Conservation (phyloP, 2,797 vertebrate species). For the Alca torda region DNA sequence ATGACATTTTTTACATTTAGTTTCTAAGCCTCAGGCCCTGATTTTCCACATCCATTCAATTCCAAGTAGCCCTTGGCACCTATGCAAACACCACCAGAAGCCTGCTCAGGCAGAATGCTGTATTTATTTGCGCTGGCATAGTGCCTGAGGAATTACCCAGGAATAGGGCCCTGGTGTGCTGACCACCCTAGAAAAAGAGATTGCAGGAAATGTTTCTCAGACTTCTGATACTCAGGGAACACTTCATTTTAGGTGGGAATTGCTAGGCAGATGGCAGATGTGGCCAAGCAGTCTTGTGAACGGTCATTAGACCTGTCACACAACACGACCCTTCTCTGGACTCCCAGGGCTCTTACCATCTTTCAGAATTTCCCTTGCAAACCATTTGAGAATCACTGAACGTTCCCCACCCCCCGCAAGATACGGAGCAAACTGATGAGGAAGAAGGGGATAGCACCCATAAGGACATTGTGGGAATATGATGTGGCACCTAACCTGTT, state of each 20-base stretch:
- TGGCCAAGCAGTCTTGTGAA: neutral
- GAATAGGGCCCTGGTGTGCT: neutral
- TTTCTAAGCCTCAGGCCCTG: neutral
- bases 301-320: neutral
- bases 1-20: neutral
- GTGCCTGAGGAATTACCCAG: neutral
- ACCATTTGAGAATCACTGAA: neutral
- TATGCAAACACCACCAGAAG: neutral
- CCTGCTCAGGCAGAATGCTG: neutral
- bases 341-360: neutral
- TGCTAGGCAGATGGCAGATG: neutral
- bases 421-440: neutral
- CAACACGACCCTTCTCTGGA: neutral
- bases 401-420: rapidly evolving
- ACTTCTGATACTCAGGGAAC: neutral
- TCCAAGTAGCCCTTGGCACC: neutral
- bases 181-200: neutral
- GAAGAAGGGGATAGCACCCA: neutral
- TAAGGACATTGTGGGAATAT: neutral
- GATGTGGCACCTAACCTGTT: neutral
- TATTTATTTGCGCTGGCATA: neutral
- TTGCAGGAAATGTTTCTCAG: neutral
- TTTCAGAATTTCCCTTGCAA: neutral
- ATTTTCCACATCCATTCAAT: neutral
- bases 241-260: neutral